Evolutionary conservation across 2,113 vertebrate species (phyloP).

Genomic region (Microcebus tavaratra): DNA sequence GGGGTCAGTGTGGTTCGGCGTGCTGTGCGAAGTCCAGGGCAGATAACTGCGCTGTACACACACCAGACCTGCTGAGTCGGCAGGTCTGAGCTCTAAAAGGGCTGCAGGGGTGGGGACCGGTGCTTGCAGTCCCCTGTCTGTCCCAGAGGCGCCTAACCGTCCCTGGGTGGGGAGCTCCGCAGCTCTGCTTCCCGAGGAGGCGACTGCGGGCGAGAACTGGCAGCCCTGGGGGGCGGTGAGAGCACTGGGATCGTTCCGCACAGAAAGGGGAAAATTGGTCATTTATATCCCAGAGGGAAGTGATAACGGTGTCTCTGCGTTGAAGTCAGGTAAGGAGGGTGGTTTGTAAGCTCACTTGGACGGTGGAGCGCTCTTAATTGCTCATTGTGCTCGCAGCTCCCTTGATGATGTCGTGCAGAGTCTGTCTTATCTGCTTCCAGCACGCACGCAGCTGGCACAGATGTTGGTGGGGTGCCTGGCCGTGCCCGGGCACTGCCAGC

Average conservation of each 20-base stretch:
- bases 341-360: neutral
- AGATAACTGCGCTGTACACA: neutral
- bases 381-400: neutral
- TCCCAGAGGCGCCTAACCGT: neutral
- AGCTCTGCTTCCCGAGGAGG: neutral
- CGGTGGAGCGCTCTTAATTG: neutral
- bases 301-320: neutral
- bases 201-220: neutral
- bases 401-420: neutral
- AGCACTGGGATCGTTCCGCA: neutral
- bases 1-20: neutral
- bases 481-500: neutral
- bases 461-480: neutral
- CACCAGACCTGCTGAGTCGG: neutral
- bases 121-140: neutral
- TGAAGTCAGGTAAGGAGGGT: neutral
- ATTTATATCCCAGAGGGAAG: neutral
- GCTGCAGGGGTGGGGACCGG: fast-evolving
- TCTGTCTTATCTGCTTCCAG: neutral
- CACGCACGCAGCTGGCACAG: neutral
- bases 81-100: neutral
- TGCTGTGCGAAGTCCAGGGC: conserved; percentile 6
- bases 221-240: neutral
- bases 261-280: neutral
- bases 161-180: neutral